Evolutionary conservation across 2,888 invertebrate species (phyloP), one percentile per base, ranked within the genome.

Genomic region (Oxytorus armatus): DNA sequence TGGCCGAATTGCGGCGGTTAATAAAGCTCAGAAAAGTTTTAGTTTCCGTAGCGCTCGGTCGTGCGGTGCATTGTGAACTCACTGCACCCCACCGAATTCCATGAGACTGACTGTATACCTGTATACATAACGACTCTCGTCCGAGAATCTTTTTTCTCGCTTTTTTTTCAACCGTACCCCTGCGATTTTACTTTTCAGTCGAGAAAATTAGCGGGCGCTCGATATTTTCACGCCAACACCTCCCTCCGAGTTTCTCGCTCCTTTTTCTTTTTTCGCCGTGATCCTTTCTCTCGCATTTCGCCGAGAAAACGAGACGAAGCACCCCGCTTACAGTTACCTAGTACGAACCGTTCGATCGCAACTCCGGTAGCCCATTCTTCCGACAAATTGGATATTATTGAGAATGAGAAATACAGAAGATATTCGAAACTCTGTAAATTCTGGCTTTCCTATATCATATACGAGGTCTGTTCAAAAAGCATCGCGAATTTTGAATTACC

Each of bases 151-250:
- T 25, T 39, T 44, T 49, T 23, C 33, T 21, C 18, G 8, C 47
- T 61, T 29, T 21, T 69, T 11, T 42, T 66, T 14, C 25, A 70
- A 11, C 61, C 42, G 16, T n/a, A 44, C 36, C 63, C 36, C 49
- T 33, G 44, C 57, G 33, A 75, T 79, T 79, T 72, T 44, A 59
- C 36, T 76, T 59, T 59, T 51, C 42, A 44, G 59, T 75, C 53
- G 79, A 44, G 59, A 66, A 75, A 79, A 79, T 79, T 79, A 79
- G 75, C 63, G 59, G 21, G 16, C 51, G 59, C 44, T 75, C 70
- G 57, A 70, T 75, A 70, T 72, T 79, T 66, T 57, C 42, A 55
- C 63, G 44, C 53, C 51, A 68, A 61, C n/a, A n/a, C n/a, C n/a
- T n/a, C 0, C 25, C 23, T 39, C 23, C 23, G 23, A 39, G 25